These are phyloP conservation scores for Oryzias javanicus DNA, from an alignment of 2,113 vertebrate species.

Conservation along the genomic window DNA sequence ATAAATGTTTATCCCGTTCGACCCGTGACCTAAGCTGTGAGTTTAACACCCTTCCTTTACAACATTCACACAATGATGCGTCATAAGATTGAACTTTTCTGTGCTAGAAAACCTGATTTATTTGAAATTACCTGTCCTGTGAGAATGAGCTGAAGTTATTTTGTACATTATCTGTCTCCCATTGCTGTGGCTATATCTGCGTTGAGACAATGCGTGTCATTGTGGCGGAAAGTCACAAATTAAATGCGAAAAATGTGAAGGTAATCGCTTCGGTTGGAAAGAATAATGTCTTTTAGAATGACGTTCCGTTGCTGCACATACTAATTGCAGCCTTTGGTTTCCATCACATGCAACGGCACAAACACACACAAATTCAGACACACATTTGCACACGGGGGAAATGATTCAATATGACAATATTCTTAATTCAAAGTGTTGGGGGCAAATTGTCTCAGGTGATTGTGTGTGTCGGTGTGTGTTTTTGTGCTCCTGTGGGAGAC, in stretches of 20 bases:
- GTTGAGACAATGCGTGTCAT: not conserved
- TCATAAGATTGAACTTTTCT: no score
- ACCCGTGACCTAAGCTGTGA: no score
- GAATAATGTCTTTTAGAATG: slow-evolving; percentile 10
- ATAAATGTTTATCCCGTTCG: no score
- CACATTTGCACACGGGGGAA: slow-evolving; percentile 32
- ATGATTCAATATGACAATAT: slow-evolving; percentile 58
- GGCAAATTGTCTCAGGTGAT: slow-evolving; percentile 34
- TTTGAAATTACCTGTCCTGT: slow-evolving; percentile 5
- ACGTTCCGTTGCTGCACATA: slow-evolving; percentile 15
- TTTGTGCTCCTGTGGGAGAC: slow-evolving; percentile 62
- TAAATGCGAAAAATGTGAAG: slow-evolving; percentile 21
- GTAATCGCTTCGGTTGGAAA: slow-evolving; percentile 9
- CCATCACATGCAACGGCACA: slow-evolving; percentile 13
- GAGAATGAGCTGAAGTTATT: slow-evolving; percentile 6
- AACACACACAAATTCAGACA: slow-evolving; percentile 10
- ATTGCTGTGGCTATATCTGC: slow-evolving; percentile 4
- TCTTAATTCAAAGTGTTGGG: slow-evolving; percentile 49
- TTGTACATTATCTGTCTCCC: slow-evolving; percentile 9
- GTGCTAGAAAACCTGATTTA: not conserved
- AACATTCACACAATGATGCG: no score
- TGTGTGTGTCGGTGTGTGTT: slow-evolving; percentile 9
- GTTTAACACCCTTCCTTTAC: no score
- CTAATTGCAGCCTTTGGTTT: slow-evolving; percentile 38
- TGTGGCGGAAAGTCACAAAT: slow-evolving; percentile 5